Base-by-base conservation (phyloP, 2,888 invertebrate species). In the Dyspetes luteomarginatus region DNA sequence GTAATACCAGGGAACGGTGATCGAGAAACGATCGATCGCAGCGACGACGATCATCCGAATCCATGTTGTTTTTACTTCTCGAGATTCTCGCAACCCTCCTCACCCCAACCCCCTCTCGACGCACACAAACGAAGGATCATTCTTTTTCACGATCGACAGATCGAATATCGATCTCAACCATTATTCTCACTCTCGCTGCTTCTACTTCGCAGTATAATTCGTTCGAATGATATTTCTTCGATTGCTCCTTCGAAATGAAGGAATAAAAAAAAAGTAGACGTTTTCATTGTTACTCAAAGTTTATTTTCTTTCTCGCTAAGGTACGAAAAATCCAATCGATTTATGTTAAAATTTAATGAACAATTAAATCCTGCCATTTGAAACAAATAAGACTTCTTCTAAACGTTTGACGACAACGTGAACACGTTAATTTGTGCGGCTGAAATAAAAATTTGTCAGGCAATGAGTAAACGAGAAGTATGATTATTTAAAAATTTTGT, bases 1-100 rank as follows among this genome's bases (percentile, higher is more conserved):
- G 90, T 91, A 91, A 91, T 91, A 90, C 90, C 90, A 90, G 90
- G 86, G 89, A 90, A 87, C 88, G 87, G 86, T 86, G 88, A 87
- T 85, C 84, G 85, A 68, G 76, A 71, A 87, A 83, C 89, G 87
- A 88, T 87, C 87, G 85, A 85, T 85, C 83, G 84, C 82, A 74
- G 80, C 77, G 71, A 81, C 75, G 69, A 52, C 82, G 71, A 78
- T 73, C 78, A 72, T 75, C 68, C 64, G 65, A 86, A 88, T 88
- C 88, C 88, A 82, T 88, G 89, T 89, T 89, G 89, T 85, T 86
- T 86, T 86, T 86, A 83, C 83, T 65, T 72, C 83, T 79, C 71
- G 64, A 68, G 76, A 81, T 72, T 64, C 60, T 86, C 86, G 81
- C 86, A 84, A 82, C 82, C 82, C 73, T 79, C 82, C 67, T 69